A percentile compares a stretch with the other conserved stretches of the same genome.
phyloP scores from a whole-genome alignment of 2,888 invertebrate genomes.

The Teleogryllus oceanicus region DNA sequence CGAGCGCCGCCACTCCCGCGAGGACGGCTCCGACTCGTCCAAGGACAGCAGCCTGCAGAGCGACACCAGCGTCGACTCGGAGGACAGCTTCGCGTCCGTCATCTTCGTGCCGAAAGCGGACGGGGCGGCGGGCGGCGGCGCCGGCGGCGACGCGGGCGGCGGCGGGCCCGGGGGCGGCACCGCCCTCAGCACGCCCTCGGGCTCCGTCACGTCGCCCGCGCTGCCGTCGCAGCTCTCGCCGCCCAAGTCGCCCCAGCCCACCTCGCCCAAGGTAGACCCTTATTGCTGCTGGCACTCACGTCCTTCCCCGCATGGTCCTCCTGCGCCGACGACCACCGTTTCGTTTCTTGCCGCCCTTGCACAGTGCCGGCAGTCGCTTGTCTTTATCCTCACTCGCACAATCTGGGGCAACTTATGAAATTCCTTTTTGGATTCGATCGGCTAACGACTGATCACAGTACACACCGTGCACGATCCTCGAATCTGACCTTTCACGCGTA shows the following conservation, averaged over 20 bases:
- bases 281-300: no score
- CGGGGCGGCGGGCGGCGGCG: constrained; percentile 52
- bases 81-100: constrained; percentile 90
- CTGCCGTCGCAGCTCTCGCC: constrained; percentile 45
- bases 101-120: constrained; percentile 86
- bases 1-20: constrained; percentile 75
- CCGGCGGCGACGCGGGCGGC: constrained; percentile 58
- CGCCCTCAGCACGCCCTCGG: constrained; percentile 45
- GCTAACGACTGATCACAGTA: no score
- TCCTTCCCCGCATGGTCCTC: no score
- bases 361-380: no score
- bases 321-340: no score
- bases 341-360: no score
- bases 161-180: constrained; percentile 40
- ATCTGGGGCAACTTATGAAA: no score
- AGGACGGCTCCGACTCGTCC: constrained; percentile 68
- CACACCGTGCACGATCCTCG: no score
- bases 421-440: no score
- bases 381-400: no score
- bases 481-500: background rate
- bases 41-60: constrained; percentile 71
- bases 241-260: constrained; percentile 42
- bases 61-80: constrained; percentile 90
- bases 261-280: constrained; percentile 36
- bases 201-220: constrained; percentile 58